Conservation (phyloP, 2,113 vertebrate genomes). For the Australoheros scitulus region DNA sequence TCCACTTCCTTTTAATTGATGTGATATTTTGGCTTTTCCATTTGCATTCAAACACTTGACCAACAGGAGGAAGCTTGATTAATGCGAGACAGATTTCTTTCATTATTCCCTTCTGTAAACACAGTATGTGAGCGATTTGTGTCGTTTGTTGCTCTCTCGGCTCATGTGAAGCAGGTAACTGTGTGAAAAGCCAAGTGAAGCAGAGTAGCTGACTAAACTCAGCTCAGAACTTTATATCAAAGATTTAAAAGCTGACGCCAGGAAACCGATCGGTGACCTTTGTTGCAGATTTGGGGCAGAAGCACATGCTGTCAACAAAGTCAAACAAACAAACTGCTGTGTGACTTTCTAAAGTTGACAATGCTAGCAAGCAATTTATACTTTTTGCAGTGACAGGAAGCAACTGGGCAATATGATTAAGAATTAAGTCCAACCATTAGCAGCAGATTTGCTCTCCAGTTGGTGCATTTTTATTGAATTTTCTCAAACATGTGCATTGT, state of each 20-base stretch:
- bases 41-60: background rate
- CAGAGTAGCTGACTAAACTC: background rate
- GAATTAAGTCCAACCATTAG: background rate
- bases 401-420: background rate
- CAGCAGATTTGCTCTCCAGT: no score
- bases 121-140: background rate
- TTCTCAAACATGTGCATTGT: no score
- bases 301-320: no score
- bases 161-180: background rate
- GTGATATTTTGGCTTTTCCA: conserved; percentile 29
- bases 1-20: conserved; percentile 24
- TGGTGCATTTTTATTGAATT: no score
- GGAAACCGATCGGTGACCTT: no score
- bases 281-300: no score
- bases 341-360: no score
- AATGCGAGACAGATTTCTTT: background rate
- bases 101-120: background rate
- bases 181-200: background rate
- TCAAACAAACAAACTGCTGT: no score
- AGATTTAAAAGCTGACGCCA: no score
- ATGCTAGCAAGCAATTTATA: no score
- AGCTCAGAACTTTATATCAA: no score
- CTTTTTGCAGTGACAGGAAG: background rate
- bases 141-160: background rate
- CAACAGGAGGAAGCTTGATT: background rate